Base-by-base conservation (phyloP, 2,888 invertebrate species). In the Cerastis rubricosa region DNA sequence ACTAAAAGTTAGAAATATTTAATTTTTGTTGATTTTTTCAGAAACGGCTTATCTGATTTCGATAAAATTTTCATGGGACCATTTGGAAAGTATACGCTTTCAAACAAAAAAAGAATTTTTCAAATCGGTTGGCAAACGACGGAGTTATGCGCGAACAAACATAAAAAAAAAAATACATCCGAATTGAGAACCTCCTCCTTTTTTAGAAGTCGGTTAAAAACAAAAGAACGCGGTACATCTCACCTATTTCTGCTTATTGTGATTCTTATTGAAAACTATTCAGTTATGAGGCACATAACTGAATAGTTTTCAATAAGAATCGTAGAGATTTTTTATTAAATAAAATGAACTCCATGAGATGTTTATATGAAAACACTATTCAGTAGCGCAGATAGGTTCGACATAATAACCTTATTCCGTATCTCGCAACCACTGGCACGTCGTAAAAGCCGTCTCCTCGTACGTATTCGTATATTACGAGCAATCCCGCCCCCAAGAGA, bases 351-450 rank as follows among this genome's bases (percentile, higher is more conserved):
- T 74, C 64, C 45, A 59, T 45, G 68, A 71, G 66, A 80, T 86
- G 81, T 84, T 86, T 86, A 76, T 84, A 77, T 71, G 78, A 74
- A 85, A 81, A 65, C 74, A 79, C 75, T 86, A 79, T 83, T 85
- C 70, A 74, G 71, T 57, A 49, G 51, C 43, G 78, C 71, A 54
- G 49, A 78, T 83, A 71, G 70, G 45, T 81, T 78, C 75, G 54
- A 83, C 80, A 84, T 81, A 85, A 87, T 87, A 84, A 89, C 76
- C 83, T 85, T 87, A 88, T 90, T 88, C 73, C 78, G 75, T 87
- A 90, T 87, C 85, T 75, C 78, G 59, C 68, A 72, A 68, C 80
- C 87, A 83, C 74, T 78, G 79, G 74, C 81, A 81, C 81, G 74
- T 85, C 84, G 76, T 87, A 86, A 88, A 88, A 81, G 82, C 70